Conservation (phyloP, 2,888 invertebrate genomes). For the Trisateles emortualis region DNA sequence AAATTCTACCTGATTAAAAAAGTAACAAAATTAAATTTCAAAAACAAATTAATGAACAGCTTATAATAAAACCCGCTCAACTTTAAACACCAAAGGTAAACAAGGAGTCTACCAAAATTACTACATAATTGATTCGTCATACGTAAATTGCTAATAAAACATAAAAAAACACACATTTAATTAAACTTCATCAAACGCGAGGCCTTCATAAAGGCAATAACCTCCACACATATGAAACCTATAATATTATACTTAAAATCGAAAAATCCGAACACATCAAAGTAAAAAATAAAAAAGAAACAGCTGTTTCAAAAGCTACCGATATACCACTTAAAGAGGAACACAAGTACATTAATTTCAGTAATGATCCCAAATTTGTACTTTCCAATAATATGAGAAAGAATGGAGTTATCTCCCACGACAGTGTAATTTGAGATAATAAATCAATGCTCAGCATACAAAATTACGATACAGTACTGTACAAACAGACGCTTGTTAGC, state of each 20-base stretch:
- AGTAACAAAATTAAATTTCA: not conserved
- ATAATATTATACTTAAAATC: not conserved
- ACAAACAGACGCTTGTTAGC: conserved; percentile 57
- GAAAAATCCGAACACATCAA: not conserved
- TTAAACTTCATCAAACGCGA: not conserved
- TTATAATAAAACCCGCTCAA: not conserved
- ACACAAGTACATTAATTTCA: conserved; percentile 23
- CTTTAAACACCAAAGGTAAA: not conserved
- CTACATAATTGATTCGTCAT: not conserved
- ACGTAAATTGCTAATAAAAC: not conserved
- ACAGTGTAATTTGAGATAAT: conserved; percentile 58
- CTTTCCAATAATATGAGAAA: conserved; percentile 40
- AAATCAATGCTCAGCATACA: conserved; percentile 57
- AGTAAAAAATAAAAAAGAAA: not conserved
- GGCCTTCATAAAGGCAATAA: not conserved
- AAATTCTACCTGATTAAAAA: not conserved
- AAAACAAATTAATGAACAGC: not conserved
- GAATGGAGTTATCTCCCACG: conserved; percentile 45
- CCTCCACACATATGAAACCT: not conserved
- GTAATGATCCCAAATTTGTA: conserved; percentile 39
- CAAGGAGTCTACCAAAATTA: not conserved
- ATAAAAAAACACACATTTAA: not conserved
- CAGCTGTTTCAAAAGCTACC: conserved; percentile 1
- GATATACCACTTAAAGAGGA: conserved; percentile 24
- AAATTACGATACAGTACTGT: conserved; percentile 53